Base-by-base conservation (phyloP, 2,888 invertebrate genomes). In the Drosophila ochracea region DNA sequence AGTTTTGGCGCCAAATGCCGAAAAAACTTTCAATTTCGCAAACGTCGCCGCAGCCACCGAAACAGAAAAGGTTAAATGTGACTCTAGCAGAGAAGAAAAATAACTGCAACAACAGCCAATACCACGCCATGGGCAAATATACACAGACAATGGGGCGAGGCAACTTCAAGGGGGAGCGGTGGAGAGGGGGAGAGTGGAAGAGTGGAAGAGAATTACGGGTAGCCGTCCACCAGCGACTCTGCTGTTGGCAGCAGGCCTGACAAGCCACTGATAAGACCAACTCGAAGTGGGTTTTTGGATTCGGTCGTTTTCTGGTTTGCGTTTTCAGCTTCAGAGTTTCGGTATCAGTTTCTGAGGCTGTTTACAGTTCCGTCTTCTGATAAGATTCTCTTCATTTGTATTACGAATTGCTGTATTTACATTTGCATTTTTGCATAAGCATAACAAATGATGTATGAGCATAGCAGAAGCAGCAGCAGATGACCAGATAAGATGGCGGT, bases 11-110 rank as follows among this genome's bases (percentile, higher is more conserved):
- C 73, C 78, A 80, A 80, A 65, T 73, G 76, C 76, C 78, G 74
- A 83, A 73, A 83, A 81, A 47, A 86, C 87, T 85, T 85, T 85
- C 85, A 87, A 87, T 85, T 85, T 85, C 83, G 82, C 53, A 87
- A 83, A 80, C 83, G 75, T 35, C 50, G 78, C 61, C 58, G 49
- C 62, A 47, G 67, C 55, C 43, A 60, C 54, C 39, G 39, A 33
- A 66, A 47, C 65, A 63, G 43, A 70, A 80, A 84, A 84, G 86
- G 84, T 84, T 85, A 84, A 84, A 83, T 75, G 84, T 84, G 84
- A 85, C 64, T 65, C 58, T 21, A 41, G 25, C 63, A 47, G 53
- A 58, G 57, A 16, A 49, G 53, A 41, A 33, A 33, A 62, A 7
- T 16, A 49, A 37, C 53, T 41, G 28, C 58, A 69, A 50, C 59